Percentiles rank a stretch among this genome's conserved stretches.
phyloP scores from a whole-genome alignment of 2,888 invertebrate genomes.

The Uropetala carovei region DNA sequence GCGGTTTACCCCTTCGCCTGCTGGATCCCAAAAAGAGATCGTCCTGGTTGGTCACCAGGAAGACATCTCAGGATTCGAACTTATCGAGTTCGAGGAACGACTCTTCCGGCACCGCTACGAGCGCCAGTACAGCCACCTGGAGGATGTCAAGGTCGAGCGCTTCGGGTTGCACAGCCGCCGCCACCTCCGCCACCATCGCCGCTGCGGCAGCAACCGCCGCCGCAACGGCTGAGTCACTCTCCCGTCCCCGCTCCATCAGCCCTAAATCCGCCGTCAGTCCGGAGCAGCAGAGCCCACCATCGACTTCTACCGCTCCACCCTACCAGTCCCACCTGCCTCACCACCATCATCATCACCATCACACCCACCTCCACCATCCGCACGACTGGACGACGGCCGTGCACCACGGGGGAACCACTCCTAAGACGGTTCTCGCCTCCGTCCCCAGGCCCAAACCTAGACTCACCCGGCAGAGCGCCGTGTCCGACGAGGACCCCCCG shows the following conservation, averaged over 20 bases:
- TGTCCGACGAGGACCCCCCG: constrained; percentile 83
- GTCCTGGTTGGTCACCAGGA: constrained; percentile 93
- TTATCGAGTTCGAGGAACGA: constrained; percentile 93
- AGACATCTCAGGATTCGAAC: constrained; percentile 91
- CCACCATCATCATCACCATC: constrained; percentile 47
- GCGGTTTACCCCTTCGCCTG: constrained; percentile 85
- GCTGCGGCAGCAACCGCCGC: constrained; percentile 67
- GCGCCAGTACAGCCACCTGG: constrained; percentile 94
- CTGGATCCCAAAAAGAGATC: constrained; percentile 88
- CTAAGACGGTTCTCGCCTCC: constrained; percentile 67
- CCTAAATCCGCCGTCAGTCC: constrained; percentile 37
- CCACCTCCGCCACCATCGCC: constrained; percentile 70
- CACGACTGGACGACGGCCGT: constrained; percentile 70
- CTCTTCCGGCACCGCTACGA: constrained; percentile 92
- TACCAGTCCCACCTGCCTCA: constrained; percentile 29
- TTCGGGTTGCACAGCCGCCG: constrained; percentile 76
- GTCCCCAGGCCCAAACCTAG: constrained; percentile 80
- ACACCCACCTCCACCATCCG: constrained; percentile 70
- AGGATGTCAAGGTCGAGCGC: constrained; percentile 91
- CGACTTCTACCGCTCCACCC: constrained; percentile 41
- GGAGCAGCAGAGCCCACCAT: constrained; percentile 55
- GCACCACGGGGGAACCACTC: constrained; percentile 67
- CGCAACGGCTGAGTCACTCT: constrained; percentile 66
- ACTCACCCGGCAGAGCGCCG: constrained; percentile 87
- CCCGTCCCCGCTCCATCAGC: constrained; percentile 46